phyloP scores from a whole-genome alignment of 2,797 vertebrate species.

The Dromococcyx pavoninus region DNA sequence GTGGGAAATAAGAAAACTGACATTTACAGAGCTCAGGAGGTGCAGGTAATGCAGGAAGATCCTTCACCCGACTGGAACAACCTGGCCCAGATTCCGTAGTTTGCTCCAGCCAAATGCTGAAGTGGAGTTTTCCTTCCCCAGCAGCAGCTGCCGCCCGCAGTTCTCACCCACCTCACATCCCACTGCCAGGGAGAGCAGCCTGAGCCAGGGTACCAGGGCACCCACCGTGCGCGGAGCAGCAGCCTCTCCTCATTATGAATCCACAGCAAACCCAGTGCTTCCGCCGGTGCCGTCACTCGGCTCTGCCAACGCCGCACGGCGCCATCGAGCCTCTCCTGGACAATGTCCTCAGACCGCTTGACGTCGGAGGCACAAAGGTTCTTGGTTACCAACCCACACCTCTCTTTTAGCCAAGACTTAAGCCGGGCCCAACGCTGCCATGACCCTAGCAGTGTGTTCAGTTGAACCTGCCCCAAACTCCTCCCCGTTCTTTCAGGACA shows the following conservation, averaged over 20 bases:
- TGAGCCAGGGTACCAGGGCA: too few relatives aligned
- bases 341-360: fast-evolving
- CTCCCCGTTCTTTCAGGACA: not conserved
- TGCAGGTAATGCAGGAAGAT: not conserved
- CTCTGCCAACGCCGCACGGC: not conserved
- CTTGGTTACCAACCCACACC: fast-evolving
- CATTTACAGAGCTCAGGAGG: not conserved
- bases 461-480: not conserved
- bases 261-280: fast-evolving
- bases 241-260: not conserved
- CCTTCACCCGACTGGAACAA: not conserved
- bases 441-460: fast-evolving
- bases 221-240: fast-evolving
- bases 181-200: not conserved
- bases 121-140: not conserved
- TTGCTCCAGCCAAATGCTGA: not conserved
- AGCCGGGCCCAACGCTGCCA: fast-evolving
- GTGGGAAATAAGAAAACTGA: fast-evolving
- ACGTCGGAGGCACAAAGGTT: fast-evolving
- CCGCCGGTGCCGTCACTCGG: not conserved
- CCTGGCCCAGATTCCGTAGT: not conserved
- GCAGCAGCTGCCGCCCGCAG: not conserved
- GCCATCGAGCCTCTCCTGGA: not conserved
- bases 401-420: not conserved
- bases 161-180: not conserved